A percentile compares a stretch with the other conserved stretches of the same genome.
phyloP scores from a whole-genome alignment of 2,888 invertebrate species.

The Conomelus anceps region DNA sequence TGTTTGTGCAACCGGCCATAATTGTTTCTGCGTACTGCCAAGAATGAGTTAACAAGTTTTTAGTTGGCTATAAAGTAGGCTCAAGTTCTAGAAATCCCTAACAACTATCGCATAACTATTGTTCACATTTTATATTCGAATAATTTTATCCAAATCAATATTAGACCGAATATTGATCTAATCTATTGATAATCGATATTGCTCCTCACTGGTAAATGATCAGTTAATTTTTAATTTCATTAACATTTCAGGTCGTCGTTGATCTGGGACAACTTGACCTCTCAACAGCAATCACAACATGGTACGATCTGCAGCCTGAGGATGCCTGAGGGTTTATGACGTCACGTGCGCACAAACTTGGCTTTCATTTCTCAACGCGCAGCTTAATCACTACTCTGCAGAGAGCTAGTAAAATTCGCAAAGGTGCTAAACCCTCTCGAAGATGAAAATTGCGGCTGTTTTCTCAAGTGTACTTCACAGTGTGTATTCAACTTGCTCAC shows the following conservation, averaged over 20 bases:
- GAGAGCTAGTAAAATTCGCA: neutral
- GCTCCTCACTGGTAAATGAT: no score
- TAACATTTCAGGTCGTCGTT: slow-evolving; percentile 50
- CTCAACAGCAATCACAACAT: slow-evolving; percentile 60
- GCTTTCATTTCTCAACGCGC: neutral
- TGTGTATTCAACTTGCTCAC: neutral
- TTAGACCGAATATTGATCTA: no score
- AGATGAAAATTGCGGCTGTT: neutral
- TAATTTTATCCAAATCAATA: no score
- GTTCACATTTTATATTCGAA: no score
- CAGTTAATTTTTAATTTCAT: slow-evolving; percentile 6
- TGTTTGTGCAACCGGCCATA: no score
- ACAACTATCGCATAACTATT: no score
- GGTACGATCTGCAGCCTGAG: slow-evolving; percentile 63
- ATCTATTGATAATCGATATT: no score
- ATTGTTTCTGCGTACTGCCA: no score
- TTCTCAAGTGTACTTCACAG: neutral
- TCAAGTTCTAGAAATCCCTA: no score
- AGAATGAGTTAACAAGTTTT: no score
- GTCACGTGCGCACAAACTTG: neutral
- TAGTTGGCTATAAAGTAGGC: no score
- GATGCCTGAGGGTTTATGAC: neutral
- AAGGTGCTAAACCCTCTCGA: neutral
- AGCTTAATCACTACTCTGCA: neutral
- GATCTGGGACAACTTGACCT: slow-evolving; percentile 60